Percentiles rank a stretch among this genome's conserved stretches.
phyloP scores from a whole-genome alignment of 2,113 vertebrate genomes.

The Balaeniceps rex region DNA sequence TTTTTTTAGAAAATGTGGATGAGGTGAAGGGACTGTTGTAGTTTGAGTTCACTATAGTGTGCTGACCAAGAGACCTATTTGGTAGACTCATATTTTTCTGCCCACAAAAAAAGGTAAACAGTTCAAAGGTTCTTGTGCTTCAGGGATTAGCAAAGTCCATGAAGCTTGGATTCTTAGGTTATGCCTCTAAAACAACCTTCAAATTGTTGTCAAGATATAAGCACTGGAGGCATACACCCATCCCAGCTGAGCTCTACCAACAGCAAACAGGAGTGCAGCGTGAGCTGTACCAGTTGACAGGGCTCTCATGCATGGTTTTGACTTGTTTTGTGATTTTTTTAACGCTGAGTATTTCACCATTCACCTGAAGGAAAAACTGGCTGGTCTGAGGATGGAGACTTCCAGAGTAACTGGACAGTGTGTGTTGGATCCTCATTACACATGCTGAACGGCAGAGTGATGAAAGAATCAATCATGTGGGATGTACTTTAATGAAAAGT shows the following conservation, averaged over 20 bases:
- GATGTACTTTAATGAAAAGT: not conserved
- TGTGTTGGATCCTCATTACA: not conserved
- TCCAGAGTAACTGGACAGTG: not conserved
- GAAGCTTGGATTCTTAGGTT: not conserved
- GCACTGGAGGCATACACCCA: not conserved
- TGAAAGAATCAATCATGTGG: not conserved
- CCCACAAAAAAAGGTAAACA: not conserved
- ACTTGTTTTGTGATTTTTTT: not conserved
- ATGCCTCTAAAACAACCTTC: not conserved
- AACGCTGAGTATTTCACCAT: not conserved
- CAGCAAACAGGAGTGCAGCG: not conserved
- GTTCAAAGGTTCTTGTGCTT: not conserved
- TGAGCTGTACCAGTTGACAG: not conserved
- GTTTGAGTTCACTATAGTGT: not conserved
- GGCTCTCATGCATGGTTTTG: not conserved
- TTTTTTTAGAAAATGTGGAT: not conserved
- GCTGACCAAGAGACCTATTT: not conserved
- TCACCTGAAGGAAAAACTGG: not conserved
- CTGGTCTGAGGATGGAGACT: not conserved
- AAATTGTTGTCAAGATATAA: not conserved
- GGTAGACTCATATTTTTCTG: not conserved
- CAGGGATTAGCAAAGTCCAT: not conserved
- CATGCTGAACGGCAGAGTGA: rapidly evolving
- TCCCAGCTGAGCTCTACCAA: not conserved
- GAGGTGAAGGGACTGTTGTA: not conserved